Percentiles rank a stretch among this genome's conserved stretches.
These are phyloP conservation scores for Spea bombifrons DNA, from an alignment of 2,113 vertebrate genomes.

Conservation along the genomic window DNA sequence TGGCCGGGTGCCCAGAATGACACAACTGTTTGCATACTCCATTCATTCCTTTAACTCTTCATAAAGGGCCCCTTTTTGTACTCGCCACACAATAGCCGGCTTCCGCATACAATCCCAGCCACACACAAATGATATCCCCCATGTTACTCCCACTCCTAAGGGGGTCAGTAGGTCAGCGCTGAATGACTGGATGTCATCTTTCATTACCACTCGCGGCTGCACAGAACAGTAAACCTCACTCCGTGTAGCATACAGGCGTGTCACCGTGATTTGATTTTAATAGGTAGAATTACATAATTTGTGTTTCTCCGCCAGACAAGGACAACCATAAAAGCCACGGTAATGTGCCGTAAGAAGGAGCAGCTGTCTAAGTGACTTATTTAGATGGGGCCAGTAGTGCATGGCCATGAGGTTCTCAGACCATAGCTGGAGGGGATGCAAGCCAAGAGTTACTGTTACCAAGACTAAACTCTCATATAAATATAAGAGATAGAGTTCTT, in stretches of 20 bases:
- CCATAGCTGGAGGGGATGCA: conserved; percentile 60
- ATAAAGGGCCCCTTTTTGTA: conserved; percentile 40
- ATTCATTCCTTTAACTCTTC: conserved; percentile 42
- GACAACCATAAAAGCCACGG: conserved; percentile 59
- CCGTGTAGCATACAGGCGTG: conserved; percentile 76
- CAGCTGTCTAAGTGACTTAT: conserved; percentile 71
- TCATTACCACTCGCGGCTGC: conserved; percentile 75
- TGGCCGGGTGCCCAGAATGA: conserved; percentile 37
- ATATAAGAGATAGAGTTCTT: no score
- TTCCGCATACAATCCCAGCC: conserved; percentile 50
- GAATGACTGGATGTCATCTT: conserved; percentile 77
- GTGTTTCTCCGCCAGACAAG: conserved; percentile 69
- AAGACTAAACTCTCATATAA: no score
- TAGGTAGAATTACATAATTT: conserved; percentile 75
- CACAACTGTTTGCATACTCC: conserved; percentile 45
- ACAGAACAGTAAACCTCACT: conserved; percentile 78
- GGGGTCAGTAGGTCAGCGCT: conserved; percentile 70
- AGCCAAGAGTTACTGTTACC: conserved; percentile 32
- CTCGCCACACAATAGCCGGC: conserved; percentile 38
- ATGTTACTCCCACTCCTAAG: conserved; percentile 63
- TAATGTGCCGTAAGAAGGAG: conserved; percentile 57
- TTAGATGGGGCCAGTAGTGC: conserved; percentile 59
- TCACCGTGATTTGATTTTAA: conserved; percentile 75
- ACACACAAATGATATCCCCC: conserved; percentile 59
- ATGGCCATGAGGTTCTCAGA: conserved; percentile 58